Base-by-base conservation (phyloP, 1,140 invertebrate genomes). In the Hypothenemus hampei region DNA sequence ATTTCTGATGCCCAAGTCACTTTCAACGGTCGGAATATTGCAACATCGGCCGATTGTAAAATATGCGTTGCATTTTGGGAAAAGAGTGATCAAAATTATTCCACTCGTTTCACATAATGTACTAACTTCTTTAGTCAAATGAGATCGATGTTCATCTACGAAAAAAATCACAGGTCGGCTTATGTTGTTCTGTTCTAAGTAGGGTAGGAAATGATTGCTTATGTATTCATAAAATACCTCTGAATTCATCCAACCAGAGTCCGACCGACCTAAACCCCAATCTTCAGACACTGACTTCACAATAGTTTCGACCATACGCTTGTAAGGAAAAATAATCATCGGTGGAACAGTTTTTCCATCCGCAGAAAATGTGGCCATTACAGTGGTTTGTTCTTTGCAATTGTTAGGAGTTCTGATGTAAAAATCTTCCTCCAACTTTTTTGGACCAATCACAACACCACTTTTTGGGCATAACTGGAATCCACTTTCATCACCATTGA, bases 401-500 rank as follows among this genome's bases (percentile, higher is more conserved):
- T n/a, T n/a, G n/a, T n/a, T n/a, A n/a, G n/a, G n/a, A n/a, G n/a
- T n/a, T n/a, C n/a, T n/a, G n/a, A n/a, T n/a, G n/a, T n/a, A n/a
- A n/a, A n/a, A n/a, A n/a, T n/a, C n/a, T n/a, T n/a, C n/a, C n/a
- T n/a, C n/a, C n/a, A n/a, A n/a, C n/a, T n/a, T n/a, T n/a, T n/a
- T n/a, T n/a, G 18, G 13, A 15, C 22, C 45, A 22, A 11, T 52
- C 22, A 65, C 64, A 18, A 71, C 50, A 48, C 66, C 60, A 49
- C 71, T 65, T 65, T 68, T 67, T 20, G 65, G 65, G 26, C 61
- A 65, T 11, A 72, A 15, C 11, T 59, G 37, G 55, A 72, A 67
- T 44, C 59, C 63, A 24, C 63, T 71, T 57, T 74, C 71, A 49
- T 72, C 66, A 7, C 63, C 61, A 53, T 73, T 73, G 26, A 67